Evolutionary conservation across 2,888 invertebrate species (phyloP), one percentile per base, ranked within the genome.

Genomic region (Cerceris rybyensis): DNA sequence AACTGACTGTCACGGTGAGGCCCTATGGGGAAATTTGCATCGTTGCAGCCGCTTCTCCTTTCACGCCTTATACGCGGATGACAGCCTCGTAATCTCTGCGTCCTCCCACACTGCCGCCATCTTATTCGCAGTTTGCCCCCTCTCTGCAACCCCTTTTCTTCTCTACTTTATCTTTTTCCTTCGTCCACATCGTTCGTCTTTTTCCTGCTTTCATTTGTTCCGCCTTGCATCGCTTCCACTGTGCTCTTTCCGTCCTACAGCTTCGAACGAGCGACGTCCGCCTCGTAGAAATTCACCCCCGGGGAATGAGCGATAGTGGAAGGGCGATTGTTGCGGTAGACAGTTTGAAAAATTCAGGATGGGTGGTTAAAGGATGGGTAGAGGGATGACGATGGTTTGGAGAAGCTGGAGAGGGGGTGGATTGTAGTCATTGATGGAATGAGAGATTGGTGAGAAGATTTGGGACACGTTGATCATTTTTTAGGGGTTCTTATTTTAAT

Each of bases 21-120:
- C 68, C 79, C 74, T 49, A 69, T 68, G 75, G 67, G 61, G 75
- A 71, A 84, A 87, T 86, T 86, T 83, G 80, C 87, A 87, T 87
- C 78, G 75, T 60, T 61, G 78, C 78, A 64, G 76, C 78, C 78
- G 85, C 82, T 80, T 86, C 86, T 85, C 83, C 84, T 86, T 86
- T 86, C 86, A 87, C 87, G 84, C 87, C 86, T 86, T 79, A 78
- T 77, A 87, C 78, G 82, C 78, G 79, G 81, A 88, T 86, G 89
- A 86, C 89, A 89, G 88, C 82, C 87, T 82, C 83, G 87, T 86
- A 89, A 89, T 89, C 87, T 89, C 87, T 85, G 79, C 88, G 88
- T 89, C 89, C 89, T 80, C 89, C 89, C 89, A 89, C 89, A 88
- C 86, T 69, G 55, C 50, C 61, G 28, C 76, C 64, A 17, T 77